Percentiles rank a stretch among this genome's conserved stretches.
phyloP scores from a whole-genome alignment of 1,140 invertebrate genomes.

The Calycopis cecrops region DNA sequence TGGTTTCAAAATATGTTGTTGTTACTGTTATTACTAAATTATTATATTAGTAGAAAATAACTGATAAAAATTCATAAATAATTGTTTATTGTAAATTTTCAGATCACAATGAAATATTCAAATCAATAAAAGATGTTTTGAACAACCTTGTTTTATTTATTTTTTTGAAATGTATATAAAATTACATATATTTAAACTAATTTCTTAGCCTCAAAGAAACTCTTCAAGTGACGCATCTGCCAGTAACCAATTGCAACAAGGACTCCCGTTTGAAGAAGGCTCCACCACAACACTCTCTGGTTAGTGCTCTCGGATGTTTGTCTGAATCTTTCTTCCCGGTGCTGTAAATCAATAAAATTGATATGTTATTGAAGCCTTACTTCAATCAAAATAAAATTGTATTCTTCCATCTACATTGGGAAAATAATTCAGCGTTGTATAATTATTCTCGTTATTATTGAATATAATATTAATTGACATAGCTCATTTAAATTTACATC shows the following conservation, averaged over 20 bases:
- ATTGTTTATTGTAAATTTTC: not conserved
- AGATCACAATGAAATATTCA: constrained; percentile 11
- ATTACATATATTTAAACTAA: constrained; percentile 84
- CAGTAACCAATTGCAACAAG: constrained; percentile 95
- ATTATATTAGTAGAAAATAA: not conserved
- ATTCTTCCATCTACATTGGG: too few species aligned
- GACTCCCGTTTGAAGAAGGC: constrained; percentile 92
- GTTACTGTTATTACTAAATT: constrained; percentile 15
- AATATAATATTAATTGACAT: too few species aligned
- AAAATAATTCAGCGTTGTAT: too few species aligned
- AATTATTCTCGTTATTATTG: too few species aligned
- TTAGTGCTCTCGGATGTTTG: constrained; percentile 99
- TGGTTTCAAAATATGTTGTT: too few species aligned
- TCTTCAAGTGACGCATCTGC: constrained; percentile 99
- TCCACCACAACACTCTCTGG: constrained; percentile 98
- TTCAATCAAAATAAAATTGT: too few species aligned
- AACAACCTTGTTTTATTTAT: constrained; percentile 4
- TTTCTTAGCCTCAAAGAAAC: constrained; percentile 99
- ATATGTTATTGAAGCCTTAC: not conserved
- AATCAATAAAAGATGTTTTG: constrained; percentile 7
- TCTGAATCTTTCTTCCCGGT: constrained; percentile 97
- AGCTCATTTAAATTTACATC: too few species aligned
- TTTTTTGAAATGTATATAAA: not conserved
- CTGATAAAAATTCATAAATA: too few species aligned
- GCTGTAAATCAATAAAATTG: constrained; percentile 75